phyloP scores from a whole-genome alignment of 37 sponge, comb jelly and placozoan genomes.

The Petrosia ficiformis region DNA sequence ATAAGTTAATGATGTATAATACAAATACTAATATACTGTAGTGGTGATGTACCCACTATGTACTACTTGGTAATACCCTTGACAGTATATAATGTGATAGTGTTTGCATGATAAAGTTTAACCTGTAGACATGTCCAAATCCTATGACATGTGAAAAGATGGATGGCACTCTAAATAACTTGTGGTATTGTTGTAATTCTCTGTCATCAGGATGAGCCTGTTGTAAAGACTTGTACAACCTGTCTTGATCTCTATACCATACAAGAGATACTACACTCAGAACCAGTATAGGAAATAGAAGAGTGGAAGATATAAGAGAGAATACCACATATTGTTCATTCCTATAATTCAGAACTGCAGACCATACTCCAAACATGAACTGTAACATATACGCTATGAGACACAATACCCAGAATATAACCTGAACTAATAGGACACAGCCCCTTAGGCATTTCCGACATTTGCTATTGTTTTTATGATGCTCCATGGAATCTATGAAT shows the following conservation, averaged over 20 bases:
- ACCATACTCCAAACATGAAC: constrained; percentile 24
- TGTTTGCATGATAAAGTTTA: too few species aligned
- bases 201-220: constrained; percentile 25
- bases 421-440: not conserved
- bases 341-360: not conserved
- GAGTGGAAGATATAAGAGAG: constrained; percentile 18
- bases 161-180: constrained; percentile 8
- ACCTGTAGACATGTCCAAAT: constrained; percentile 52
- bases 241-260: constrained; percentile 49
- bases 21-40: too few species aligned
- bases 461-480: too few species aligned
- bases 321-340: constrained; percentile 10
- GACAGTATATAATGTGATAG: too few species aligned
- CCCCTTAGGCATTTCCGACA: not conserved
- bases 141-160: constrained; percentile 19
- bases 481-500: too few species aligned
- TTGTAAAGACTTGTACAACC: constrained; percentile 3
- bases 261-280: constrained; percentile 23
- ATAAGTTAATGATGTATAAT: too few species aligned
- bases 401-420: constrained; percentile 23
- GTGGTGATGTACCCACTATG: too few species aligned
- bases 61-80: too few species aligned
- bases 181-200: constrained; percentile 7
- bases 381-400: constrained; percentile 27
- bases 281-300: constrained; percentile 8